Evolutionary conservation across 2,888 invertebrate genomes (phyloP).

Genomic region (Stictocephala bisonia): DNA sequence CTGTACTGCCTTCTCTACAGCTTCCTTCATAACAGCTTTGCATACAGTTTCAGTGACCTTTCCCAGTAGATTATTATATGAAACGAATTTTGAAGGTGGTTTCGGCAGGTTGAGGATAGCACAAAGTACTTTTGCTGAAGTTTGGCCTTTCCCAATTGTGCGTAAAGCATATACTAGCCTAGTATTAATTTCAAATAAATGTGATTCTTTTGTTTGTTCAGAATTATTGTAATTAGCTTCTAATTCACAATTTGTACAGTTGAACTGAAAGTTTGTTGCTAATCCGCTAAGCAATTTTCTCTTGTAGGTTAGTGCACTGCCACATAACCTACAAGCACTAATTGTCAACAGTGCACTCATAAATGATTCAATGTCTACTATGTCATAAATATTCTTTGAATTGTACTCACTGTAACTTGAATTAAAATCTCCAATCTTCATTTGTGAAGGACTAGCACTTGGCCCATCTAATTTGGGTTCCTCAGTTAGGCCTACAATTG

Average conservation of each 20-base stretch:
- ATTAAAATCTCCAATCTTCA: no score
- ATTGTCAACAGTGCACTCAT: no score
- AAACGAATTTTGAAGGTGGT: neutral
- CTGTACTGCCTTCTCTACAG: slow-evolving; percentile 7
- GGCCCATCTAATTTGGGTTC: no score
- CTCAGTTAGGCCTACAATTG: no score
- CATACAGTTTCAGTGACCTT: neutral
- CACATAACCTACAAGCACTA: no score
- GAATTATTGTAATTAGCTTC: neutral
- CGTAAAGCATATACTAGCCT: slow-evolving; percentile 16
- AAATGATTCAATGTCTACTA: no score
- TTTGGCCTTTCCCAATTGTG: neutral
- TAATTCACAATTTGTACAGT: slow-evolving; percentile 2
- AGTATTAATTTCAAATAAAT: slow-evolving; percentile 19
- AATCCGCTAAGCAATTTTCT: no score
- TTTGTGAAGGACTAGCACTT: no score
- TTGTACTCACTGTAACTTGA: no score
- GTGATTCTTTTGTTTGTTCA: neutral
- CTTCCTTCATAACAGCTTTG: slow-evolving; percentile 15
- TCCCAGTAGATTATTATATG: neutral
- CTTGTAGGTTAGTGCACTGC: no score
- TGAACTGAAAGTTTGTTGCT: no score
- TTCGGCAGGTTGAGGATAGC: neutral
- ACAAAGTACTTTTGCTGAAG: neutral
- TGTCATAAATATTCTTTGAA: no score